Base-by-base conservation (phyloP, 2,797 vertebrate species). In the Phyllotis vaccarum region DNA sequence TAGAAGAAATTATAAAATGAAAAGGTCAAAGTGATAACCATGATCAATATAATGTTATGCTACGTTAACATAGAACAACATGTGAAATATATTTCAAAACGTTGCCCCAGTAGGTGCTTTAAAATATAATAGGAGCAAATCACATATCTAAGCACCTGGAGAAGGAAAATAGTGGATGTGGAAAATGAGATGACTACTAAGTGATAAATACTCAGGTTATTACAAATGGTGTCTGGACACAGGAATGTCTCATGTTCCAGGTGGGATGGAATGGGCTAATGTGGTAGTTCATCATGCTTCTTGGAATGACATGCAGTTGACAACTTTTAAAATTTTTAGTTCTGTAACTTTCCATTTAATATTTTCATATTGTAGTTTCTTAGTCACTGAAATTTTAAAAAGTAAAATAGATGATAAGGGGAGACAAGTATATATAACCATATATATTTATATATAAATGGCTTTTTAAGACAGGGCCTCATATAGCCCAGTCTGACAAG, bases 1-100 rank as follows among this genome's bases (percentile, higher is more conserved):
- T 80, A 96, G 74, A 74, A 95, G 76, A 95, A 86, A 86, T 95
- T 88, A 79, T 70, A 34, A 75, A 80, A 94, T 31, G 31, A 60
- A 90, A 85, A 89, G 64, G 16, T 58, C 27, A 52, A 89, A 93
- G 66, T 86, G 86, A 86, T 64, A 94, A 46, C 37, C 10, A 60
- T 46, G 11, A 46, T 80, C 91, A 89, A 93, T 72, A 83, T 74
- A 92, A 82, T 72, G n/a, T n/a, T 83, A 24, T 34, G 8, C 81
- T 68, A 43, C 19, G 37, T 70, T 68, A 43, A 56, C 19, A 3
- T 62, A 72, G 87, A 60, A 27, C 31, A n/a, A 66, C 62, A 37
- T 91, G 10, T 54, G 49, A 11, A 70, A 60, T 68, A 78, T 49
- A 66, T 74, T 81, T 43, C n/a, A 89, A 89, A 43, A 40, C 22